These are phyloP conservation scores for Bhutanitis thaidina DNA, from an alignment of 2,888 invertebrate genomes.

Conservation along the genomic window DNA sequence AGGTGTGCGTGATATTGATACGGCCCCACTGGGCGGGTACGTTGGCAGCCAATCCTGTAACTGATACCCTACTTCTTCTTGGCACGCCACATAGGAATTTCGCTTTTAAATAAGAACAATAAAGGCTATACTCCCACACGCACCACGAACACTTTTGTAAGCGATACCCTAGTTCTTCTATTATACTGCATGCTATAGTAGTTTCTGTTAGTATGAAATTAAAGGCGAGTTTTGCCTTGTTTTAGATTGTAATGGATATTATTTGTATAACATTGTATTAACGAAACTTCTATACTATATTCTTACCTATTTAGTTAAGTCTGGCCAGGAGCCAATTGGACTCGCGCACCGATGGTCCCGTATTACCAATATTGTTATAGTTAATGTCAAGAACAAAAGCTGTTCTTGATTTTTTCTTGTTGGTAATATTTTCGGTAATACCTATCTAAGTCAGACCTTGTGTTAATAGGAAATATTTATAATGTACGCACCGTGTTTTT, in stretches of 20 bases:
- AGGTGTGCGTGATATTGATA: slow-evolving; percentile 69
- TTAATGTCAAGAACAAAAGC: no score
- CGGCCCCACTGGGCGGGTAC: slow-evolving; percentile 70
- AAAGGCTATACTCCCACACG: slow-evolving; percentile 34
- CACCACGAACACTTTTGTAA: slow-evolving; percentile 48
- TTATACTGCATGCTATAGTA: slow-evolving; percentile 29
- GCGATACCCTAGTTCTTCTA: slow-evolving; percentile 68
- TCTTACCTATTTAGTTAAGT: no score
- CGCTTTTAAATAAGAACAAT: slow-evolving; percentile 17
- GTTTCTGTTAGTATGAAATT: slow-evolving; percentile 23
- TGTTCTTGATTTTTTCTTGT: no score
- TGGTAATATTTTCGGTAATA: no score
- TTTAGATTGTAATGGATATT: slow-evolving; percentile 61
- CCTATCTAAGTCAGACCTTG: no score
- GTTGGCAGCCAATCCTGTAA: slow-evolving; percentile 74
- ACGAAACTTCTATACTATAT: not conserved
- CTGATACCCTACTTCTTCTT: slow-evolving; percentile 73
- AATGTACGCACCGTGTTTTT: no score
- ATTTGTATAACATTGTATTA: slow-evolving; percentile 44
- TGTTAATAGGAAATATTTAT: no score
- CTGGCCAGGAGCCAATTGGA: no score
- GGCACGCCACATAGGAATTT: slow-evolving; percentile 31
- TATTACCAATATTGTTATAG: no score
- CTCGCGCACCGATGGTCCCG: no score
- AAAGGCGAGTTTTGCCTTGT: slow-evolving; percentile 32